Conservation (phyloP, 2,888 invertebrate genomes). For the Orthonychiurus folsomi region DNA sequence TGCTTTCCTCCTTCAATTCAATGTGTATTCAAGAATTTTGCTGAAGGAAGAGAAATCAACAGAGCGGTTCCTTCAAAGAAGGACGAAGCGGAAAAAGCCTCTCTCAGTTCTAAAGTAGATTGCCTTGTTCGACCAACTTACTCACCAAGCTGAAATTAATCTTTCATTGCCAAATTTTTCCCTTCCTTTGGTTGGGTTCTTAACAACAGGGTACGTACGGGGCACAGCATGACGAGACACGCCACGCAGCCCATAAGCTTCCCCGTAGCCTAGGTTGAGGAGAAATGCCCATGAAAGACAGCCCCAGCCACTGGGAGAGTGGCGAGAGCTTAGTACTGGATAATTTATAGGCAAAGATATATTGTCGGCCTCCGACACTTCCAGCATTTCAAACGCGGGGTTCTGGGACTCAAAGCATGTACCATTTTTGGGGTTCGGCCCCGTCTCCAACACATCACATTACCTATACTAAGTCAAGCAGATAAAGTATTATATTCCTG, state of each 20-base stretch:
- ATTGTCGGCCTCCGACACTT: background rate
- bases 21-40: background rate
- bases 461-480: background rate
- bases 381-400: background rate
- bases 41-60: background rate
- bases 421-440: background rate
- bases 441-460: background rate
- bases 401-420: too few species aligned
- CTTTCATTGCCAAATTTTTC: slow-evolving; percentile 18
- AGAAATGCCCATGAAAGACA: too few species aligned
- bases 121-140: slow-evolving; percentile 21
- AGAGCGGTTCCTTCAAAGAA: background rate
- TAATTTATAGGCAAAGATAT: background rate
- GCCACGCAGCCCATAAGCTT: background rate
- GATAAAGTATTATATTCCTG: too few species aligned
- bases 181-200: background rate
- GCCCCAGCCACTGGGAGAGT: background rate
- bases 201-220: too few species aligned
- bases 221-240: background rate
- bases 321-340: background rate
- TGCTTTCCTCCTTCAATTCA: background rate
- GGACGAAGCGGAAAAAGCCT: slow-evolving; percentile 19
- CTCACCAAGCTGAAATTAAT: slow-evolving; percentile 24
- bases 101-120: slow-evolving; percentile 22
- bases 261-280: background rate